These are phyloP conservation scores for Camptogramma bilineatum DNA, from an alignment of 2,888 invertebrate genomes.

Conservation along the genomic window DNA sequence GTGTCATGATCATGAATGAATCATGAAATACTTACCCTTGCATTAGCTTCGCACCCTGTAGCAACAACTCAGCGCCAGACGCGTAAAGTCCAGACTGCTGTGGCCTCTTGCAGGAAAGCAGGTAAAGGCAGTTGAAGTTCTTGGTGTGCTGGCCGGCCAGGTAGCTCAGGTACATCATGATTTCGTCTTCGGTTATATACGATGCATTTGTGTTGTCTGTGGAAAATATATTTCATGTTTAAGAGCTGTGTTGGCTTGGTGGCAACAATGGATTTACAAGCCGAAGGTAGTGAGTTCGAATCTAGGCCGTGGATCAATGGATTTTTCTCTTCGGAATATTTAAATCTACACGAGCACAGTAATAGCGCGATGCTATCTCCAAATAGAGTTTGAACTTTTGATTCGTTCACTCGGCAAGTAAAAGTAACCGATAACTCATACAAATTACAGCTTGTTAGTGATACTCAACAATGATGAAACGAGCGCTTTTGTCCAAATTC, in stretches of 20 bases:
- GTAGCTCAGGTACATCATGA: conserved; percentile 89
- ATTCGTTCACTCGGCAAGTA: too few species aligned
- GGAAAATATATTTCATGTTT: conserved; percentile 4
- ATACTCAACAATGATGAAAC: too few species aligned
- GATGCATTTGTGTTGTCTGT: conserved; percentile 75
- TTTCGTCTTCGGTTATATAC: conserved; percentile 89
- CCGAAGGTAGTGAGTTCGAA: too few species aligned
- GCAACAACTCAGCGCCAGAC: conserved; percentile 90
- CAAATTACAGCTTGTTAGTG: too few species aligned
- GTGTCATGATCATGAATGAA: neutral
- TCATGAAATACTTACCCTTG: conserved; percentile 82
- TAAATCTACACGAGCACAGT: too few species aligned
- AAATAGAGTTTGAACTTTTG: too few species aligned
- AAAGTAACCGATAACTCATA: too few species aligned
- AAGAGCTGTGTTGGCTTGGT: neutral
- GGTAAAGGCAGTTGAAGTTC: conserved; percentile 90
- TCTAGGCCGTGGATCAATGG: too few species aligned
- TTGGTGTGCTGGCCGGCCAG: conserved; percentile 87
- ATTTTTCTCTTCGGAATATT: too few species aligned
- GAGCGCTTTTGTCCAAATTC: too few species aligned
- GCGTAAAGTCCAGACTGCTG: conserved; percentile 90
- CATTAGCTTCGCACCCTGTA: conserved; percentile 89
- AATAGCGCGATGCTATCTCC: too few species aligned
- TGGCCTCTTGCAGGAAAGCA: conserved; percentile 91
- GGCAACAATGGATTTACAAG: too few species aligned